These are phyloP conservation scores for Cyanistes caeruleus DNA, from an alignment of 2,113 vertebrate species.

Conservation along the genomic window DNA sequence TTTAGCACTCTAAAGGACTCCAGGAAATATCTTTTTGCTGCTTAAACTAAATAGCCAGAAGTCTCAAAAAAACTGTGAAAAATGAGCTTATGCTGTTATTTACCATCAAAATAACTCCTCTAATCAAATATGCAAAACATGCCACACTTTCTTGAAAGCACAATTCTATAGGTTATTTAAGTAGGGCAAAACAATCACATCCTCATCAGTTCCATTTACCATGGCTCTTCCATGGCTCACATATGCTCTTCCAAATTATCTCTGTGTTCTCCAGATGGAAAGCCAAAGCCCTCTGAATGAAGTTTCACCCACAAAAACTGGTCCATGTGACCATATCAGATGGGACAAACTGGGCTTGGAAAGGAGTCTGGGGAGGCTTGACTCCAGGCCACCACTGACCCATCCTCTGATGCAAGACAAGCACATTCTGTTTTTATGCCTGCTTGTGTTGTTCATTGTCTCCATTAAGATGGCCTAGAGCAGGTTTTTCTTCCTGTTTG, in stretches of 20 bases:
- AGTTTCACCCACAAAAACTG: neutral
- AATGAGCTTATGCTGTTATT: neutral
- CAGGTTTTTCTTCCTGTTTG: neutral
- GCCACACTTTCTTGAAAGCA: neutral
- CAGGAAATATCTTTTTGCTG: neutral
- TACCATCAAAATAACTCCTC: neutral
- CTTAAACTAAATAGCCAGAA: neutral
- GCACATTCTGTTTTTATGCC: neutral
- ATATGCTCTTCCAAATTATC: neutral
- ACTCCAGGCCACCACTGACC: neutral
- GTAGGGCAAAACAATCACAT: neutral
- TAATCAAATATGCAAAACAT: neutral
- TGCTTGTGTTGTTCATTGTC: neutral
- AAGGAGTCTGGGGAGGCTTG: rapidly evolving
- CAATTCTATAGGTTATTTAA: neutral
- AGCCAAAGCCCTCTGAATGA: neutral
- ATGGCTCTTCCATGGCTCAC: neutral
- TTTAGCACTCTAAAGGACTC: neutral
- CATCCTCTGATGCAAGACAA: neutral
- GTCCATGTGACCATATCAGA: neutral
- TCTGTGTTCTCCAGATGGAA: neutral
- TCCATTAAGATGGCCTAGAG: neutral
- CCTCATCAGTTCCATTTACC: neutral
- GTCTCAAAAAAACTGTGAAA: neutral
- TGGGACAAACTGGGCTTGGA: neutral